These are phyloP conservation scores for Reticulitermes lucifugus DNA, from an alignment of 2,888 invertebrate genomes.

Conservation along the genomic window DNA sequence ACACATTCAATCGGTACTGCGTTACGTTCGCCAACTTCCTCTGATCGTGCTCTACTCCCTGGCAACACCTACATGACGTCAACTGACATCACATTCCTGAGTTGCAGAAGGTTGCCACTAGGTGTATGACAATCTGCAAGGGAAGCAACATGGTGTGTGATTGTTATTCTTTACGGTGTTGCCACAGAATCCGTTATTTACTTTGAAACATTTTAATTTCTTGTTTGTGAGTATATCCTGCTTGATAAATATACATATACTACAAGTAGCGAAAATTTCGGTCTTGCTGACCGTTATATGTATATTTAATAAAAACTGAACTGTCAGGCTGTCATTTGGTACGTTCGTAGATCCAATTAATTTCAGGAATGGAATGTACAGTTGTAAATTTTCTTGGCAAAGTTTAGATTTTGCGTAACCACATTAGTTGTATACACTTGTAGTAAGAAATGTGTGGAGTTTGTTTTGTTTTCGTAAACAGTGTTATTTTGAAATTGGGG, in stretches of 20 bases:
- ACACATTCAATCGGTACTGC: too few species aligned
- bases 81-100: conserved; percentile 18
- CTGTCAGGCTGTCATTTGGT: conserved; percentile 12
- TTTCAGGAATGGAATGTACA: neutral
- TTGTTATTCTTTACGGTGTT: conserved; percentile 49
- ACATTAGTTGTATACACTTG: neutral
- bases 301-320: neutral
- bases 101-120: conserved; percentile 39
- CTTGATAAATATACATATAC: neutral
- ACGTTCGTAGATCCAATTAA: neutral
- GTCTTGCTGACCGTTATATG: neutral
- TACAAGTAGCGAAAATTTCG: neutral
- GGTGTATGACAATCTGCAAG: neutral
- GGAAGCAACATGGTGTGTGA: conserved; percentile 50
- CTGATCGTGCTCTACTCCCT: too few species aligned
- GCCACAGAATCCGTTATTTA: conserved; percentile 27
- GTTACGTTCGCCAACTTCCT: too few species aligned
- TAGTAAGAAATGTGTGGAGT: neutral
- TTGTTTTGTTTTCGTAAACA: too few species aligned
- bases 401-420: neutral
- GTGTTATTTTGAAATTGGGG: too few species aligned
- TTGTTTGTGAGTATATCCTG: neutral
- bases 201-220: neutral
- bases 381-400: neutral
- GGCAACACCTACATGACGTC: conserved; percentile 32